These are phyloP conservation scores for Metallyticus violacea DNA, from an alignment of 2,888 invertebrate genomes.

Conservation along the genomic window DNA sequence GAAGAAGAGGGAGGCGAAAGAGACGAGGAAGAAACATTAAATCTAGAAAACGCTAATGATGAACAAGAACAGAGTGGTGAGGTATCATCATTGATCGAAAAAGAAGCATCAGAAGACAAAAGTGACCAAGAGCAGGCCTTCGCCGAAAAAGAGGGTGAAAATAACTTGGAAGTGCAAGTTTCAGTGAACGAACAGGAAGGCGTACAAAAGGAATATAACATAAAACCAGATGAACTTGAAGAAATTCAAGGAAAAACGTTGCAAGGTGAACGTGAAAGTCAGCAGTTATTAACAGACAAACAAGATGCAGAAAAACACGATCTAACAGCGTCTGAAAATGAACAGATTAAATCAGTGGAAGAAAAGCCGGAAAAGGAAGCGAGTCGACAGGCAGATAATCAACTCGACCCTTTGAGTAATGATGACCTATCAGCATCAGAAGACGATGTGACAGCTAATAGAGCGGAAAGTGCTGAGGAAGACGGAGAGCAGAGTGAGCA, in stretches of 20 bases:
- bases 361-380: background rate
- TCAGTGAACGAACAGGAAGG: background rate
- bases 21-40: background rate
- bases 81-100: background rate
- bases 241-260: background rate
- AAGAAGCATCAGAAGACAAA: no score
- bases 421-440: no score
- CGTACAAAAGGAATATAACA: background rate
- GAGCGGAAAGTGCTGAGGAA: no score
- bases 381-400: background rate
- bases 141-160: background rate
- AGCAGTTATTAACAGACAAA: background rate
- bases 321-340: background rate
- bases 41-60: background rate
- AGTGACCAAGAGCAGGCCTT: background rate
- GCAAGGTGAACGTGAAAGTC: background rate
- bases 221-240: no score
- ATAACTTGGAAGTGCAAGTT: background rate
- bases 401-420: no score
- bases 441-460: no score
- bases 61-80: background rate
- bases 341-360: background rate
- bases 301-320: background rate
- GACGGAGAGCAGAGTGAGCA: no score
- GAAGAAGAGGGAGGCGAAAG: background rate